Percentiles rank a stretch among this genome's conserved stretches.
These are phyloP conservation scores for Strigamia transsilvanica DNA, from an alignment of 2,888 invertebrate genomes.

Conservation along the genomic window DNA sequence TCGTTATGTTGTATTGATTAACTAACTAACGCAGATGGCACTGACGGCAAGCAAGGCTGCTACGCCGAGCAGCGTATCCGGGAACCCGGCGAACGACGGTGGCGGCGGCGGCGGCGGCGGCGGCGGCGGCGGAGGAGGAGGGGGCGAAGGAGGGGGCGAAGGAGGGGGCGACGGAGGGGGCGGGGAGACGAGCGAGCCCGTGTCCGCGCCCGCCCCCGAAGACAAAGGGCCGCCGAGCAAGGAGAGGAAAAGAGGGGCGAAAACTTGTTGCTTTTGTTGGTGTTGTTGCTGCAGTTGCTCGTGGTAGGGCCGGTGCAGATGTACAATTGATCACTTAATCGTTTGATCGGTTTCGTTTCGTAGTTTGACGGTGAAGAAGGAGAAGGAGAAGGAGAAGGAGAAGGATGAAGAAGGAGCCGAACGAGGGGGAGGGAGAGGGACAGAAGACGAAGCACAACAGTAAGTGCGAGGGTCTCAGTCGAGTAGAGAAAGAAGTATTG, in stretches of 20 bases:
- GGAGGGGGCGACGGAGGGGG: too few relatives aligned
- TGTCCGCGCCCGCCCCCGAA: background rate
- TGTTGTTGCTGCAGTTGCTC: slow-evolving; percentile 77
- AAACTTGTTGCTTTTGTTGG: slow-evolving; percentile 74
- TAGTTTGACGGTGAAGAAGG: slow-evolving; percentile 15
- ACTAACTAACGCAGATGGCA: too few relatives aligned
- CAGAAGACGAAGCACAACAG: too few relatives aligned
- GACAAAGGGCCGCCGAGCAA: background rate
- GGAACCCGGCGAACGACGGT: slow-evolving; percentile 6
- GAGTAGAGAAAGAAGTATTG: too few relatives aligned
- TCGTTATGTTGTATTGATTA: too few relatives aligned
- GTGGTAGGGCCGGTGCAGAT: too few relatives aligned
- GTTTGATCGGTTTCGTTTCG: too few relatives aligned
- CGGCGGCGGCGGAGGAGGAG: slow-evolving; percentile 5
- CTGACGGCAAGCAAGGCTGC: slow-evolving; percentile 7
- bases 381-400: too few relatives aligned
- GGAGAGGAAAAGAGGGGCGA: slow-evolving; percentile 58
- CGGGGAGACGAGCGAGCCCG: background rate
- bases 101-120: background rate
- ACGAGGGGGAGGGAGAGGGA: too few relatives aligned
- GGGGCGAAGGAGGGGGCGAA: too few relatives aligned
- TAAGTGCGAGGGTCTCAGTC: too few relatives aligned
- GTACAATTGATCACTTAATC: too few relatives aligned
- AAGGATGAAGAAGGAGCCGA: background rate
- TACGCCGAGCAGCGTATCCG: background rate